Percentiles rank a stretch among this genome's conserved stretches.
phyloP scores from a whole-genome alignment of 2,888 invertebrate genomes.

The Formica aserva region DNA sequence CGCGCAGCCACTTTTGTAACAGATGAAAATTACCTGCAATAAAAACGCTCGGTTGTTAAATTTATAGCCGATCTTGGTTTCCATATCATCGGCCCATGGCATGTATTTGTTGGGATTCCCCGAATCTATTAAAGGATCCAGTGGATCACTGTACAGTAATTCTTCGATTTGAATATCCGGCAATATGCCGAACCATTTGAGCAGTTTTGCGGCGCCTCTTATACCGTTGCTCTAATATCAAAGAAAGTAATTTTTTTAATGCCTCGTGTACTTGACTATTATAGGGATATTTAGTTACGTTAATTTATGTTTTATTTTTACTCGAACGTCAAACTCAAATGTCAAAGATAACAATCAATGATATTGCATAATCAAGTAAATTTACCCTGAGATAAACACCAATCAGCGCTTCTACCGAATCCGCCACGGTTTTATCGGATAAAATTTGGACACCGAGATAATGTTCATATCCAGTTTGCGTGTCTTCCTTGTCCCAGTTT shows the following conservation, averaged over 20 bases:
- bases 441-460: slow-evolving; percentile 86
- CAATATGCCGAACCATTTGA: slow-evolving; percentile 90
- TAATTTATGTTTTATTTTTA: background rate
- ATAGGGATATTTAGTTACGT: background rate
- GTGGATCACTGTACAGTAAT: slow-evolving; percentile 76
- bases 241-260: background rate
- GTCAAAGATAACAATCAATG: background rate
- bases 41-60: slow-evolving; percentile 94
- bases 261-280: background rate
- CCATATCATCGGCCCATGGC: slow-evolving; percentile 86
- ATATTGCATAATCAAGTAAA: background rate
- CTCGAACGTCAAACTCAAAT: background rate
- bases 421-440: slow-evolving; percentile 91
- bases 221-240: slow-evolving; percentile 86
- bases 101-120: slow-evolving; percentile 83
- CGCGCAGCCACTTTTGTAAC: slow-evolving; percentile 87
- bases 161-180: slow-evolving; percentile 85
- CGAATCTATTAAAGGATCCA: slow-evolving; percentile 58
- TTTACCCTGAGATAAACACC: slow-evolving; percentile 90
- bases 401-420: slow-evolving; percentile 94
- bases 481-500: slow-evolving; percentile 81
- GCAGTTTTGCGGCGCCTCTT: slow-evolving; percentile 87
- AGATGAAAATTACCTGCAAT: slow-evolving; percentile 92
- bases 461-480: slow-evolving; percentile 86
- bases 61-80: slow-evolving; percentile 90